phyloP scores from a whole-genome alignment of 2,113 vertebrate species.

The Pseudonaja textilis region DNA sequence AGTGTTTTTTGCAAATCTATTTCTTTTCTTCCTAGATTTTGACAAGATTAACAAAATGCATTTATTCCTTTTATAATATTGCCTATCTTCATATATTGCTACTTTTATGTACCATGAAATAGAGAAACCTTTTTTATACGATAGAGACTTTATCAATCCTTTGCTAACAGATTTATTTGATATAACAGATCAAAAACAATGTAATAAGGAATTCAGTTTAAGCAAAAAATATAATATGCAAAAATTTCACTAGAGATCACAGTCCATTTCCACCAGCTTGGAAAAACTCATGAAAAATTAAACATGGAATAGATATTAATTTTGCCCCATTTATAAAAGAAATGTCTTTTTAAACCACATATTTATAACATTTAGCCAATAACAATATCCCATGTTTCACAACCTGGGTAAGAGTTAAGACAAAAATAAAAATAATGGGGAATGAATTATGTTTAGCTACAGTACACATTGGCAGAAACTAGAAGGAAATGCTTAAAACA shows the following conservation, averaged over 20 bases:
- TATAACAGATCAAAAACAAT: constrained; percentile 49
- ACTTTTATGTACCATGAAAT: constrained; percentile 54
- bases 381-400: constrained; percentile 29
- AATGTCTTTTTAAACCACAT: neutral
- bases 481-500: neutral
- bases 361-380: constrained; percentile 21
- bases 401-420: constrained; percentile 36
- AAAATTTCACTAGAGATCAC: constrained; percentile 44
- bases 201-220: constrained; percentile 42
- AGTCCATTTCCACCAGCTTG: neutral
- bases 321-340: constrained; percentile 21
- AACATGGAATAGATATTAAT: constrained; percentile 26
- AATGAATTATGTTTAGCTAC: constrained; percentile 45
- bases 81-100: constrained; percentile 57
- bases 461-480: constrained; percentile 11
- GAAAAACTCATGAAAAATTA: constrained; percentile 16
- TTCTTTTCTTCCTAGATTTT: constrained; percentile 62
- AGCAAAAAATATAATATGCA: constrained; percentile 46
- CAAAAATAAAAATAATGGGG: constrained; percentile 50
- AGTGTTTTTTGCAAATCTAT: constrained; percentile 46
- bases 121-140: constrained; percentile 34
- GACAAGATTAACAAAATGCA: constrained; percentile 65
- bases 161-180: constrained; percentile 36
- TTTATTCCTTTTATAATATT: constrained; percentile 61
- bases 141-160: constrained; percentile 44